Conservation (phyloP, 2,113 vertebrate species). For the Semnopithecus entellus region DNA sequence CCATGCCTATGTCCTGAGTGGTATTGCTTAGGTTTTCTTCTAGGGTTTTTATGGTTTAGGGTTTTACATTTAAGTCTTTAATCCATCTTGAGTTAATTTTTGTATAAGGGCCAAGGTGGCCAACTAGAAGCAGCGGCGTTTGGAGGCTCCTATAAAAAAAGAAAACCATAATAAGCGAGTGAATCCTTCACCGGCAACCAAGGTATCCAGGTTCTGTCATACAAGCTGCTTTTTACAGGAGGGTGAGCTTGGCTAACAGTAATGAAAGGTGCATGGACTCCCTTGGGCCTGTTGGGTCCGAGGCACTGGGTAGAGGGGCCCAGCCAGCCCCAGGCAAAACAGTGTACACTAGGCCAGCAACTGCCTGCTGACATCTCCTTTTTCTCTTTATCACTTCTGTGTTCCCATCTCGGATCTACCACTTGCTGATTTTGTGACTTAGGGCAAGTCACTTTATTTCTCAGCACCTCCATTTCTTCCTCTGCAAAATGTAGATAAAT, state of each 20-base stretch:
- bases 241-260: slow-evolving; percentile 16
- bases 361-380: neutral
- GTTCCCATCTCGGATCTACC: neutral
- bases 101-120: too few relatives aligned
- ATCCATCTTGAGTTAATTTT: too few relatives aligned
- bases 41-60: too few relatives aligned
- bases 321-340: neutral
- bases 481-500: slow-evolving; percentile 38
- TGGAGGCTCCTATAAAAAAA: too few relatives aligned
- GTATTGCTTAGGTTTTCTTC: too few relatives aligned
- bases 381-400: neutral
- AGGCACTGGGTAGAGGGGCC: neutral
- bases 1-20: too few relatives aligned
- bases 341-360: neutral
- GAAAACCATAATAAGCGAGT: too few relatives aligned
- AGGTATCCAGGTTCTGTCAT: neutral
- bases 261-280: neutral
- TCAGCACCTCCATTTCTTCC: slow-evolving; percentile 7
- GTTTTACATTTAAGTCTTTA: too few relatives aligned
- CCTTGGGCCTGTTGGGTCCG: neutral
- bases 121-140: too few relatives aligned
- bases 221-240: neutral
- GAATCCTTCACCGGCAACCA: too few relatives aligned
- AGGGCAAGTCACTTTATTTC: slow-evolving; percentile 37
- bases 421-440: slow-evolving; percentile 54